A percentile compares a stretch with the other conserved stretches of the same genome.
Evolutionary conservation across 2,797 vertebrate species (phyloP).

Genomic region (Sciurus carolinensis): DNA sequence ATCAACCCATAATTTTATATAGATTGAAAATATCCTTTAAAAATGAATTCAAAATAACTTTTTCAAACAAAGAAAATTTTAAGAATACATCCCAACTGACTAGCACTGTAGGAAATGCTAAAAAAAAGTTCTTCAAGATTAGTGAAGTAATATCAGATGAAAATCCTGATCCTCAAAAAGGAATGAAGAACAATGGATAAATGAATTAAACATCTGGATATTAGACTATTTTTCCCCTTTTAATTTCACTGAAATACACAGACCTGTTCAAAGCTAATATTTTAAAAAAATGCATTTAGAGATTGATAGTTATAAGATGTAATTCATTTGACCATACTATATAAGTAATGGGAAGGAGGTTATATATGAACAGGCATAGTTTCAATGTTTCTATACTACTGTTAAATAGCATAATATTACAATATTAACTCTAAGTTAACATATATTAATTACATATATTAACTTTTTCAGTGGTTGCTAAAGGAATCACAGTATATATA

Average conservation of each 20-base stretch:
- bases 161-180: background rate
- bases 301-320: background rate
- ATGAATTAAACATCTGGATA: background rate
- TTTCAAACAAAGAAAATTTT: background rate
- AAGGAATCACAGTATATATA: too few relatives aligned
- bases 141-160: background rate
- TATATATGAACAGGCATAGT: background rate
- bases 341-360: background rate
- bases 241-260: background rate
- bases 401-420: background rate
- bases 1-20: background rate
- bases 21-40: background rate
- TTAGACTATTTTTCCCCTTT: background rate
- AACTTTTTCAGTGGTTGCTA: too few relatives aligned
- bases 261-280: background rate
- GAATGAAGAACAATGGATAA: background rate
- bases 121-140: background rate
- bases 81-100: background rate
- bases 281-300: slow-evolving; percentile 3
- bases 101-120: background rate
- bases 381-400: background rate
- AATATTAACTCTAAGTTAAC: background rate
- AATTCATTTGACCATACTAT: background rate
- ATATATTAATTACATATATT: slow-evolving; percentile 5
- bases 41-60: background rate